A percentile compares a stretch with the other conserved stretches of the same genome.
These are phyloP conservation scores for Hybognathus amarus DNA, from an alignment of 2,797 vertebrate genomes.

Conservation along the genomic window DNA sequence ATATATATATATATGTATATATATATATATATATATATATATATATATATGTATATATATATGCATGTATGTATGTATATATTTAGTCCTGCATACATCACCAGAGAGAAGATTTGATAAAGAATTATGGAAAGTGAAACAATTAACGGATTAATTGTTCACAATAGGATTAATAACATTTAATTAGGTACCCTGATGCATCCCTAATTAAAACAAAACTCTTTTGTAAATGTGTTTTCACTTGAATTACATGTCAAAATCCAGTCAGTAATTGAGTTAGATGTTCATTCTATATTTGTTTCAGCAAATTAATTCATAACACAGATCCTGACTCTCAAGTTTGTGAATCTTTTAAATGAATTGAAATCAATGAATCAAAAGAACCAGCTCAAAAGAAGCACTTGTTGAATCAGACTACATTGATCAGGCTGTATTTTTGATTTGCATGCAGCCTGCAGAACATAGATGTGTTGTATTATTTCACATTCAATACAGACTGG, in stretches of 20 bases:
- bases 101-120: background rate
- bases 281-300: background rate
- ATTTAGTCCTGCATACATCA: background rate
- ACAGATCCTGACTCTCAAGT: background rate
- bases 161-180: background rate
- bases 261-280: background rate
- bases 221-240: too few species aligned
- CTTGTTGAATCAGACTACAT: background rate
- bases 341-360: background rate
- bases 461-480: background rate
- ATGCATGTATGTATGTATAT: too few species aligned
- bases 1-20: too few species aligned
- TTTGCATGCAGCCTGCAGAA: conserved; percentile 2
- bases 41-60: too few species aligned
- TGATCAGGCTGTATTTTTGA: background rate
- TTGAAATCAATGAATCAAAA: background rate
- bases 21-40: too few species aligned
- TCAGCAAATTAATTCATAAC: background rate
- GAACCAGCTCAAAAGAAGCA: background rate
- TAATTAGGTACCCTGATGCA: background rate
- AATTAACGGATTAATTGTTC: background rate
- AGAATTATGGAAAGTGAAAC: background rate
- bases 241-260: background rate
- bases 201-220: background rate
- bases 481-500: background rate